Evolutionary conservation across 2,113 vertebrate genomes (phyloP).

Genomic region (Myiagra hebetior): DNA sequence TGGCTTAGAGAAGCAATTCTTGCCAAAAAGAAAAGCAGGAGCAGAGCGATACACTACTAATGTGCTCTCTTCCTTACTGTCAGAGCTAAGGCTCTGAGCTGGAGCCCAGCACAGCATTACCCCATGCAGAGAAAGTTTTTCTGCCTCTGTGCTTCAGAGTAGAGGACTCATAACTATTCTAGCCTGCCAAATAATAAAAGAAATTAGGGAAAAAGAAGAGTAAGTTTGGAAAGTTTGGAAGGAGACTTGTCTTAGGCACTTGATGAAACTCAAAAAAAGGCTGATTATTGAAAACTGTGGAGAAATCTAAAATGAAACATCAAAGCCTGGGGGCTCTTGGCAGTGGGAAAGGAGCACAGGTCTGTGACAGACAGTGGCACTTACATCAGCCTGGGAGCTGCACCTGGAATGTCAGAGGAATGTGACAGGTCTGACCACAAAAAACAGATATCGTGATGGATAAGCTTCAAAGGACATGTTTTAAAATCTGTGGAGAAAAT

Average conservation of each 20-base stretch:
- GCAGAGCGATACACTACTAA: constrained; percentile 59
- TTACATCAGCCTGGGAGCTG: background rate
- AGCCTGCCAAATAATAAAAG: background rate
- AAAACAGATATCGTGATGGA: background rate
- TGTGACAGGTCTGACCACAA: background rate
- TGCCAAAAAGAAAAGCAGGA: constrained; percentile 75
- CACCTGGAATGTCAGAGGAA: background rate
- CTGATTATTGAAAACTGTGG: background rate
- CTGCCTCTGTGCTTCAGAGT: constrained; percentile 6
- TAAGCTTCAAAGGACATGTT: background rate
- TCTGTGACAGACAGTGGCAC: background rate
- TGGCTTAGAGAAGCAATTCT: constrained; percentile 63
- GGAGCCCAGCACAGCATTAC: constrained; percentile 15
- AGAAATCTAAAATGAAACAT: background rate
- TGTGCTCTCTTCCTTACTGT: constrained; percentile 39
- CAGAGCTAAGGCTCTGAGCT: constrained; percentile 42
- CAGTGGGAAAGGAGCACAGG: background rate
- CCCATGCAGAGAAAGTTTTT: constrained; percentile 28
- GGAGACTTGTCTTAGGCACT: background rate
- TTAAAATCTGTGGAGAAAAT: background rate
- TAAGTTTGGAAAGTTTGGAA: background rate
- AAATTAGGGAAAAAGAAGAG: background rate
- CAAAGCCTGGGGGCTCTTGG: background rate
- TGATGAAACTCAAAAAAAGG: background rate
- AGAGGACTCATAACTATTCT: background rate